Evolutionary conservation across 2,113 vertebrate genomes (phyloP).

Genomic region (Grammomys surdaster): DNA sequence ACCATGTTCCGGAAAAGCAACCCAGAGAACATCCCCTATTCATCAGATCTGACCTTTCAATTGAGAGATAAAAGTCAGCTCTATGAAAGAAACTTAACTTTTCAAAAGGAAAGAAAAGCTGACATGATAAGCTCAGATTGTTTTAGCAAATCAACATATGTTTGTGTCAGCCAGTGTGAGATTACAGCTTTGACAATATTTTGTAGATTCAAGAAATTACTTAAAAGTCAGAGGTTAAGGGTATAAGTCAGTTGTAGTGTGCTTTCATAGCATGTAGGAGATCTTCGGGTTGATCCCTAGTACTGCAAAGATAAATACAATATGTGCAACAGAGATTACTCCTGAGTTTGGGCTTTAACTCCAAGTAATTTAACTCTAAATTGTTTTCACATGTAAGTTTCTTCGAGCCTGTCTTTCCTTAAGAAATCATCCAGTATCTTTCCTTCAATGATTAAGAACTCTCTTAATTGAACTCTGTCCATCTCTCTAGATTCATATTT

Average conservation of each 20-base stretch:
- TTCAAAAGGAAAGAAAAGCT: background rate
- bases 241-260: background rate
- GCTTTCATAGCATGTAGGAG: background rate
- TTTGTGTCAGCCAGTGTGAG: conserved; percentile 35
- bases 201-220: conserved; percentile 45
- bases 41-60: background rate
- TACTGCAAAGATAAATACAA: background rate
- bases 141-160: background rate
- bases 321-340: background rate
- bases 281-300: background rate
- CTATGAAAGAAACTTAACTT: conserved; percentile 53
- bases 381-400: conserved; percentile 56
- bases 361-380: conserved; percentile 10
- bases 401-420: conserved; percentile 31
- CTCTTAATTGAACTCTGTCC: background rate
- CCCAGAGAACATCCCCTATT: background rate
- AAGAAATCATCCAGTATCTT: background rate
- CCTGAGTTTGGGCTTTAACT: conserved; percentile 55
- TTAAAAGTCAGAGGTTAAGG: background rate
- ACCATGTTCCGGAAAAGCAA: conserved; percentile 30
- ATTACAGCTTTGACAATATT: conserved; percentile 22
- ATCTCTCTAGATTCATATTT: background rate
- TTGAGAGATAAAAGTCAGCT: conserved; percentile 4
- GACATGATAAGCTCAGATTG: background rate
- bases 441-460: background rate